Percentiles rank a stretch among this genome's conserved stretches.
Conservation (phyloP, 1,140 invertebrate genomes). For the Agrilus planipennis region DNA sequence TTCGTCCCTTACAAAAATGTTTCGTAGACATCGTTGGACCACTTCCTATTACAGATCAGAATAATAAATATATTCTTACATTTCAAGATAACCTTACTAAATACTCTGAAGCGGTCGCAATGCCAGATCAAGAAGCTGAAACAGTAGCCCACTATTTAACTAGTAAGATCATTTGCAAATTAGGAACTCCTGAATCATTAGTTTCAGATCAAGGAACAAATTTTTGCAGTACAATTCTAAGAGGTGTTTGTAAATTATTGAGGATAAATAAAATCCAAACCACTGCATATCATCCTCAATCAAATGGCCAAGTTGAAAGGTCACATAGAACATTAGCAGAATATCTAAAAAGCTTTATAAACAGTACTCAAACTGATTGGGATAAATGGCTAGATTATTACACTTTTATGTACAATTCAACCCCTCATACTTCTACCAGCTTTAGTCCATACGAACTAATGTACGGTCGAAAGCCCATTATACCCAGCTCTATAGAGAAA, state of each 20-base stretch:
- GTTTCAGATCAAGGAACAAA: conserved; percentile 25
- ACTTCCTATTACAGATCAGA: conserved; percentile 14
- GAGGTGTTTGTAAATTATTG: conserved; percentile 18
- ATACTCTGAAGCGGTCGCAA: conserved; percentile 17
- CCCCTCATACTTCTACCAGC: conserved; percentile 27
- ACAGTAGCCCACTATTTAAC: conserved; percentile 18
- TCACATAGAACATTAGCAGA: conserved; percentile 24
- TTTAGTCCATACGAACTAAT: conserved; percentile 34
- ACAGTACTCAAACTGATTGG: conserved; percentile 21
- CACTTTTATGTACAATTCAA: conserved; percentile 32
- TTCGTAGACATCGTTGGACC: conserved; percentile 32
- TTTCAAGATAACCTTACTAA: conserved; percentile 21
- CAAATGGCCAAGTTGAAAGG: conserved; percentile 28
- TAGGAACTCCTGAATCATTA: conserved; percentile 21
- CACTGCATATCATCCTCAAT: conserved; percentile 9
- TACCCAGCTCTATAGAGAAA: conserved; percentile 17
- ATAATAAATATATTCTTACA: conserved; percentile 30
- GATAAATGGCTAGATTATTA: conserved; percentile 25
- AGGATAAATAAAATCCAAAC: conserved; percentile 18
- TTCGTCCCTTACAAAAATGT: conserved; percentile 18
- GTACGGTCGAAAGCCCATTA: conserved; percentile 25
- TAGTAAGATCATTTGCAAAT: conserved; percentile 18
- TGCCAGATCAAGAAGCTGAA: conserved; percentile 15
- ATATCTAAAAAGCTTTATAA: conserved; percentile 26
- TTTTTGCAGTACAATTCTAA: conserved; percentile 21